Evolutionary conservation across 1,140 invertebrate genomes (phyloP).

Genomic region (Chionoecetes opilio): DNA sequence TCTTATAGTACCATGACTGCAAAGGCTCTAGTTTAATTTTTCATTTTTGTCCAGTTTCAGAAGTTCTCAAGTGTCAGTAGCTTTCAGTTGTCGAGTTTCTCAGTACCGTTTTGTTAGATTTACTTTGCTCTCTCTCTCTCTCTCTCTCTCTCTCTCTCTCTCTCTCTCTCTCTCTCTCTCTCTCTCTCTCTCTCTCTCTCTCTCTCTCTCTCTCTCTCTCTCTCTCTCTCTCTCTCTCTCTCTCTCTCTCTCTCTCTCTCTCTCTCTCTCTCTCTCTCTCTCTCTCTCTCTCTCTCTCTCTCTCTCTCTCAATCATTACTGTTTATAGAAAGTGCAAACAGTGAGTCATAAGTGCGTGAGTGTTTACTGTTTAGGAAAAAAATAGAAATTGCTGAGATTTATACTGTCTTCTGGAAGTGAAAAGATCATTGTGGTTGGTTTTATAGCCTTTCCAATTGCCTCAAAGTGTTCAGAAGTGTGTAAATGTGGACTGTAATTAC

Average conservation of each 20-base stretch:
- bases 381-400: no score
- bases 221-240: not conserved
- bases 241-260: not conserved
- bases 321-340: not conserved
- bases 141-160: not conserved
- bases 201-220: constrained; percentile 5
- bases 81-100: no score
- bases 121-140: not conserved
- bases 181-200: constrained; percentile 27
- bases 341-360: no score
- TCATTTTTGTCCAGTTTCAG: not conserved
- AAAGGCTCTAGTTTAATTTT: no score
- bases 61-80: no score
- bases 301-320: not conserved
- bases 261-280: constrained; percentile 11
- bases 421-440: no score
- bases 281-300: not conserved
- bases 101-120: not conserved
- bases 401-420: no score
- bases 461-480: no score
- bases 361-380: no score
- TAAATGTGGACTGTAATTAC: no score
- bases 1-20: not conserved
- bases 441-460: no score
- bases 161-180: not conserved